phyloP scores from a whole-genome alignment of 1,140 invertebrate species.

The Sogatella furcifera region DNA sequence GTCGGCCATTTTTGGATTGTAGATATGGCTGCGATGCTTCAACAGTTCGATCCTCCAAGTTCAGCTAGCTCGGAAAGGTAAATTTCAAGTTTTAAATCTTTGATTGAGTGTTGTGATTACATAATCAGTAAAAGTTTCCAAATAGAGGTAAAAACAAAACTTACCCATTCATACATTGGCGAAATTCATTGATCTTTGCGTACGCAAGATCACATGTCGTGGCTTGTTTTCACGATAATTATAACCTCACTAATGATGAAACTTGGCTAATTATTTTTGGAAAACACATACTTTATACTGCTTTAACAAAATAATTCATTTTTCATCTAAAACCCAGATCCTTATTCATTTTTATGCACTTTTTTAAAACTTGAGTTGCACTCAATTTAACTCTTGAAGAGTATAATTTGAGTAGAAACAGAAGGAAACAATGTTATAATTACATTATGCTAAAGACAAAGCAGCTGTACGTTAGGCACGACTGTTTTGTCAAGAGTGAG shows the following conservation, averaged over 20 bases:
- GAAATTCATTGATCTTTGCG: conserved; percentile 27
- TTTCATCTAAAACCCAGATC: too few species aligned
- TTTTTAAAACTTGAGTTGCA: not conserved
- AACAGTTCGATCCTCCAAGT: conserved; percentile 61
- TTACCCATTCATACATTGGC: conserved; percentile 18
- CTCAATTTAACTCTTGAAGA: not conserved
- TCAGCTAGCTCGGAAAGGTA: conserved; percentile 77
- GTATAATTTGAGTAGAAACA: not conserved
- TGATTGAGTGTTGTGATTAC: conserved; percentile 10
- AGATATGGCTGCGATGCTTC: conserved; percentile 21
- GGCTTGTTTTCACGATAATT: not conserved
- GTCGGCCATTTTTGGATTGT: not conserved
- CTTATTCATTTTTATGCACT: too few species aligned
- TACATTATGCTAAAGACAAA: not conserved
- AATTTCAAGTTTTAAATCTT: conserved; percentile 15
- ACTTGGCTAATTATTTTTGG: not conserved
- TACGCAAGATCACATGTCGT: not conserved
- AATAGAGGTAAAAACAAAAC: conserved; percentile 1
- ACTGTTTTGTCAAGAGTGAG: too few species aligned
- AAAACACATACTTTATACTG: not conserved
- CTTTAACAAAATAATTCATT: not conserved
- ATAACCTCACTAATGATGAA: not conserved
- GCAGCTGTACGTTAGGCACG: not conserved
- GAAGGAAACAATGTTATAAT: not conserved
- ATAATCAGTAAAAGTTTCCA: conserved; percentile 11